A percentile compares a stretch with the other conserved stretches of the same genome.
phyloP scores from a whole-genome alignment of 2,888 invertebrate genomes.

The Drymonia ruficornis region DNA sequence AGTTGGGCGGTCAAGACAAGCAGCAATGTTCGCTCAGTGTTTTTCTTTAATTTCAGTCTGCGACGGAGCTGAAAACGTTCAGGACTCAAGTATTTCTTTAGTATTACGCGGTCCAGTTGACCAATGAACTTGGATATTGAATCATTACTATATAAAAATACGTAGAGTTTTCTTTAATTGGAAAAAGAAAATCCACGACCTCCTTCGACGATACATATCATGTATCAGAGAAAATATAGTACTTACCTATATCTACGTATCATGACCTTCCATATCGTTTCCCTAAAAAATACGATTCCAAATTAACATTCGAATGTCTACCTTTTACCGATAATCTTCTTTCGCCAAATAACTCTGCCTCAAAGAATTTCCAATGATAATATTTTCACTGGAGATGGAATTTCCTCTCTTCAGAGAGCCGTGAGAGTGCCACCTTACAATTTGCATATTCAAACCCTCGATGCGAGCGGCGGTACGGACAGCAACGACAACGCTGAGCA shows the following conservation, averaged over 20 bases:
- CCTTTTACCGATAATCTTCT: conserved; percentile 32
- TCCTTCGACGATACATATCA: too few relatives aligned
- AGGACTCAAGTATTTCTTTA: background rate
- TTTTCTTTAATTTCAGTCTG: conserved; percentile 2
- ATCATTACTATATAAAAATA: too few relatives aligned
- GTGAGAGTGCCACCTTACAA: conserved; percentile 47
- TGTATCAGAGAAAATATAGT: too few relatives aligned
- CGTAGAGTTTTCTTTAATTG: too few relatives aligned
- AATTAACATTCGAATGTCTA: conserved; percentile 26
- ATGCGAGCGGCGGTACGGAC: conserved; percentile 19
- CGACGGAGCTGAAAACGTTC: background rate
- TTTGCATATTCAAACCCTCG: conserved; percentile 54
- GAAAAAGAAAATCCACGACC: too few relatives aligned
- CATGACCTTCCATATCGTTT: background rate
- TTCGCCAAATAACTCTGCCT: conserved; percentile 34
- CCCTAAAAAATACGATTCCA: conserved; percentile 7
- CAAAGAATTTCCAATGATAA: conserved; percentile 50
- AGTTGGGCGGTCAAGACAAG: background rate
- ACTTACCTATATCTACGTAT: too few relatives aligned
- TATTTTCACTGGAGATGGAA: conserved; percentile 48
- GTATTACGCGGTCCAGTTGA: background rate
- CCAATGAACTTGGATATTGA: background rate
- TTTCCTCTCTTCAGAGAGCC: conserved; percentile 31
- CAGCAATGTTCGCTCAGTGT: background rate
- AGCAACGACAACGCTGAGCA: background rate